phyloP scores from a whole-genome alignment of 1,140 invertebrate genomes.

The Ceratina calcarata region DNA sequence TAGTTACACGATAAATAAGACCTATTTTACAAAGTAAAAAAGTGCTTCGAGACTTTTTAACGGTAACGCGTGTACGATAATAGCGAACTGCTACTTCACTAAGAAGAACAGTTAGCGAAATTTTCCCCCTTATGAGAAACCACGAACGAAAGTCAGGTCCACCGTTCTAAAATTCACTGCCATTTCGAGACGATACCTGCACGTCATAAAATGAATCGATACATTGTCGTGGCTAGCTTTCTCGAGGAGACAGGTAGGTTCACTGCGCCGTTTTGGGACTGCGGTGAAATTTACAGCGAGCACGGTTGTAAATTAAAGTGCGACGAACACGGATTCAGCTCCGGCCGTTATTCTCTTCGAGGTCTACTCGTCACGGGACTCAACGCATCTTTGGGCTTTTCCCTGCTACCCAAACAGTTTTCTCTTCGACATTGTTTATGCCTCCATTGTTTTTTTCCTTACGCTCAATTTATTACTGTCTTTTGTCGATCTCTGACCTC shows the following conservation, averaged over 20 bases:
- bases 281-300: constrained; percentile 60
- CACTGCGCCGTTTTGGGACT: constrained; percentile 56
- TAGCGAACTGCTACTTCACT: neutral
- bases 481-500: neutral
- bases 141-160: constrained; percentile 36
- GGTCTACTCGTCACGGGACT: neutral
- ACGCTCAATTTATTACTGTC: neutral
- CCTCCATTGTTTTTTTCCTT: neutral
- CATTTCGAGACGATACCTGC: constrained; percentile 29
- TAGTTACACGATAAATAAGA: neutral
- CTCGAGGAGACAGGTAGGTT: constrained; percentile 43
- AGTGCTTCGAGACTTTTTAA: neutral
- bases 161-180: constrained; percentile 40
- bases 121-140: neutral
- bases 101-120: constrained; percentile 3
- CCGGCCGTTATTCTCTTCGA: neutral
- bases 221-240: constrained; percentile 57
- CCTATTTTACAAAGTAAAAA: neutral
- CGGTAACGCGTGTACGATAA: too few relatives aligned
- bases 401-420: neutral
- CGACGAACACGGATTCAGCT: constrained; percentile 39
- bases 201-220: constrained; percentile 33
- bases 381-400: neutral
- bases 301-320: constrained; percentile 62
- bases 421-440: neutral